Conservation (phyloP, 2,888 invertebrate species). For the Dolomedes plantarius region DNA sequence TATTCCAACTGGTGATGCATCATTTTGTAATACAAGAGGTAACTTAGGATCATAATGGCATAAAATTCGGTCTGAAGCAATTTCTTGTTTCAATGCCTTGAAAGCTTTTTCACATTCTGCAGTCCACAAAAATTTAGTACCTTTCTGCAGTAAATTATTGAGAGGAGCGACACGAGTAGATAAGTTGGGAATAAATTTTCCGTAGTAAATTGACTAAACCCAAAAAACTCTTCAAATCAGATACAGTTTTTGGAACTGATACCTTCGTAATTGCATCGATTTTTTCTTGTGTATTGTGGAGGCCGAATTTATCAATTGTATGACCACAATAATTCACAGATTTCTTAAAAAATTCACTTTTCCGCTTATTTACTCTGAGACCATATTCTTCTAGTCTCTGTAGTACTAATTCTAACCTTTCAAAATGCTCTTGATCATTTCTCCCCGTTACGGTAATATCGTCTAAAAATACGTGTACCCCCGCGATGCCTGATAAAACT, state of each 20-base stretch:
- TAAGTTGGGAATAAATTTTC: constrained; percentile 45
- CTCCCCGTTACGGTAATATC: constrained; percentile 28
- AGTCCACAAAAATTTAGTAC: constrained; percentile 35
- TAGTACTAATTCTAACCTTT: constrained; percentile 23
- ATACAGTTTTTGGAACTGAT: constrained; percentile 48
- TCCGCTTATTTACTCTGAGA: constrained; percentile 6
- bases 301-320: constrained; percentile 35
- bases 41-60: constrained; percentile 73
- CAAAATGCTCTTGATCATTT: constrained; percentile 30
- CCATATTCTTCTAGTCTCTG: constrained; percentile 4
- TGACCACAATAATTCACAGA: constrained; percentile 29
- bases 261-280: constrained; percentile 46
- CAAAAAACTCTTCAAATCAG: too few species aligned
- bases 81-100: constrained; percentile 30
- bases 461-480: constrained; percentile 23
- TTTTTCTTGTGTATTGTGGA: constrained; percentile 35
- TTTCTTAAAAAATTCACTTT: constrained; percentile 22
- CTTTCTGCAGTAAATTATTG: constrained; percentile 40
- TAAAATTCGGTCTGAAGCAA: constrained; percentile 63
- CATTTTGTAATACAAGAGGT: constrained; percentile 66
- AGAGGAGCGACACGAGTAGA: constrained; percentile 34
- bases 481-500: constrained; percentile 27
- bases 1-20: constrained; percentile 73
- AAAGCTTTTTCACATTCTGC: constrained; percentile 38
- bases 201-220: too few species aligned